Base-by-base conservation (phyloP, 2,888 invertebrate genomes). In the Pheosia tremula region DNA sequence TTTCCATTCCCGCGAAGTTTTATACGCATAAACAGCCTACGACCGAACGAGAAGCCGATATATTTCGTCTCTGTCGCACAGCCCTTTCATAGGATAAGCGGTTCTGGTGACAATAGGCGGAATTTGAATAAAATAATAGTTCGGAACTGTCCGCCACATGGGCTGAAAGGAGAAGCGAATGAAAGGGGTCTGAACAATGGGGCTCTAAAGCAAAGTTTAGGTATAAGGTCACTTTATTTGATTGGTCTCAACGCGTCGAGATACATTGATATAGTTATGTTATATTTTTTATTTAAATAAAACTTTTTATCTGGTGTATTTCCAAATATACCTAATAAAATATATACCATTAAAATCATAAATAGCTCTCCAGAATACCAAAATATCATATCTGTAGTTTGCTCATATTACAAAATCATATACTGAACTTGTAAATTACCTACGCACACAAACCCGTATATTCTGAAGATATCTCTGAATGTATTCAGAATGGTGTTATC, bases 91-190 rank as follows among this genome's bases (percentile, higher is more conserved):
- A 63, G 77, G 73, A 74, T 75, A 74, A 81, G 77, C 74, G 75
- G 74, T 73, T 71, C 69, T 62, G 67, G 72, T 71, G 78, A 87
- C 85, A 88, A 87, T 80, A 79, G 82, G 68, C 63, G 60, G 79
- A 81, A 88, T 89, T 89, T 89, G 87, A 89, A 89, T 90, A 89
- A 89, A 88, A 90, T 89, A 88, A 88, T 89, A 89, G 87, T 88
- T 85, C 76, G 72, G 77, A 83, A 81, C 81, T 82, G 83, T 75
- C 80, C 77, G 76, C 78, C 81, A 80, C 77, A 82, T 83, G 81
- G 80, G 70, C 61, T 75, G 66, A 76, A 75, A 80, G 76, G 77
- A 61, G 60, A 49, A 56, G 69, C 61, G 58, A 61, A 57, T 60
- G 66, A 73, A 79, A 78, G 73, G 80, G 79, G 74, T 66, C 61